Conservation (phyloP, 2,113 vertebrate genomes). For the Formicarius rufipectus region DNA sequence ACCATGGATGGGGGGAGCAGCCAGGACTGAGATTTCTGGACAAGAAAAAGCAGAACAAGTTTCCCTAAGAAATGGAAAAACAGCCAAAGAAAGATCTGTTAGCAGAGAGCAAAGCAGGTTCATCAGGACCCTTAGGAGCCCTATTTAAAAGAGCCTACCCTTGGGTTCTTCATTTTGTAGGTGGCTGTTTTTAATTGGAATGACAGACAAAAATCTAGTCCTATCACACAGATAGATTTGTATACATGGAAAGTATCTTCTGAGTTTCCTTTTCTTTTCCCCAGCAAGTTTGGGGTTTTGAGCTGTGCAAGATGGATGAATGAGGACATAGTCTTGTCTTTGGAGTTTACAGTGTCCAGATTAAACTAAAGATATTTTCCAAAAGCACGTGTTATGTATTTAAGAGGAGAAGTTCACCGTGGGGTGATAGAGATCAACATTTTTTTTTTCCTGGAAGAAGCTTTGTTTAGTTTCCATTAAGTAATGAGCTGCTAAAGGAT, state of each 20-base stretch:
- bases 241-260: neutral
- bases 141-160: neutral
- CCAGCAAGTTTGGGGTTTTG: neutral
- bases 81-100: neutral
- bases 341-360: conserved; percentile 16
- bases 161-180: neutral
- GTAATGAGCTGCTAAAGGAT: conserved; percentile 64
- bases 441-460: conserved; percentile 55
- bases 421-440: conserved; percentile 43
- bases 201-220: neutral
- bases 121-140: neutral
- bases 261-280: neutral
- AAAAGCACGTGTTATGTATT: conserved; percentile 50
- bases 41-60: neutral
- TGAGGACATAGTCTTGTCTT: neutral
- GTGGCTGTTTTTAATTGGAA: neutral
- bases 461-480: conserved; percentile 57
- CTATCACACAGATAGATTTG: neutral
- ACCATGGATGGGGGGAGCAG: neutral
- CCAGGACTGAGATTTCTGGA: neutral
- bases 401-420: conserved; percentile 44
- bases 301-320: conserved; percentile 4
- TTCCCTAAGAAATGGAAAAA: neutral
- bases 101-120: neutral
- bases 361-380: conserved; percentile 48